Percentiles rank a stretch among this genome's conserved stretches.
These are phyloP conservation scores for Pterocles burchelli DNA, from an alignment of 2,113 vertebrate species.

Conservation along the genomic window DNA sequence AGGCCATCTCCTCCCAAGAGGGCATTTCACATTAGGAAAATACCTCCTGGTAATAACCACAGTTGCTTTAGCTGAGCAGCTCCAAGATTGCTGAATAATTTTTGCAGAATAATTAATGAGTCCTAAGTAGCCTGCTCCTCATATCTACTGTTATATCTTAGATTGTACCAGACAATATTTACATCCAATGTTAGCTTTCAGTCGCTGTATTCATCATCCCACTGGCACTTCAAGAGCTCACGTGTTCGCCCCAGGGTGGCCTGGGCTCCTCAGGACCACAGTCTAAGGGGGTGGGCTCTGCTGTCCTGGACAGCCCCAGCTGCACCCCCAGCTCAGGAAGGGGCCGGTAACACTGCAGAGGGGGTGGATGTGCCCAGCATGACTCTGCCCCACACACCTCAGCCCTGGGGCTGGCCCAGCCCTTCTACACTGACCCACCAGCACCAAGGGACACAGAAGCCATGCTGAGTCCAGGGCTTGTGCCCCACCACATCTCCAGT, in stretches of 20 bases:
- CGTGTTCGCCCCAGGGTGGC: neutral
- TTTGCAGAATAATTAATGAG: neutral
- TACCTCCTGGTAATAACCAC: neutral
- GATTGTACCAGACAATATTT: neutral
- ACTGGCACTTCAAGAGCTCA: neutral
- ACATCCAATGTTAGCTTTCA: neutral
- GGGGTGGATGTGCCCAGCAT: neutral
- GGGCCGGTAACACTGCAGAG: rapidly evolving
- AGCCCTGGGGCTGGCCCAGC: neutral
- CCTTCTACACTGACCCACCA: neutral
- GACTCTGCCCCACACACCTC: neutral
- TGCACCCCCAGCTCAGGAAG: neutral
- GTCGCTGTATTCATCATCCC: neutral
- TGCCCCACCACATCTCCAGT: neutral
- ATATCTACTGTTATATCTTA: neutral
- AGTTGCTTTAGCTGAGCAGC: neutral
- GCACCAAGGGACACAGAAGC: neutral
- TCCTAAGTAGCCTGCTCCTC: neutral
- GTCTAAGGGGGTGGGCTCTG: neutral
- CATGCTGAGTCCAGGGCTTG: neutral
- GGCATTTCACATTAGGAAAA: neutral
- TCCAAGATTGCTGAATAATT: neutral
- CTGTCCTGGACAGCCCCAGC: neutral
- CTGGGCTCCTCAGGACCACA: too few species aligned
- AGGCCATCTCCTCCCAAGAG: neutral